A percentile compares a stretch with the other conserved stretches of the same genome.
These are phyloP conservation scores for Ceryle rudis DNA, from an alignment of 2,797 vertebrate genomes.

Conservation along the genomic window DNA sequence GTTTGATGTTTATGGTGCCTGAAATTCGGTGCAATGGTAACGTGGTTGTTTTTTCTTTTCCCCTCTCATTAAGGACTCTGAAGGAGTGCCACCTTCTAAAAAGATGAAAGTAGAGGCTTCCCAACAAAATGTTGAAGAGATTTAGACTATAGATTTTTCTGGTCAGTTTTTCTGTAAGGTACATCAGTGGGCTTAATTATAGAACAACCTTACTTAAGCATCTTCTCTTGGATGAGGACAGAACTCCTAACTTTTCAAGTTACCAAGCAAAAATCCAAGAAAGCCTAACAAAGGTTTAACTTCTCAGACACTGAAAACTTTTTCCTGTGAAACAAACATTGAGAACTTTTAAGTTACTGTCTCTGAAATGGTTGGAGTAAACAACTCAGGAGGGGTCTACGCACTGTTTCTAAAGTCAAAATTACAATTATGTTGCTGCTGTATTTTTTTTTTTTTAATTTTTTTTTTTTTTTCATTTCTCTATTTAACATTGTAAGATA, in stretches of 20 bases:
- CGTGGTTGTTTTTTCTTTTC: slow-evolving; percentile 39
- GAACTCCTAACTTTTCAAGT: slow-evolving; percentile 81
- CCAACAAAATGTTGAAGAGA: slow-evolving; percentile 91
- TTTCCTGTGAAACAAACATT: slow-evolving; percentile 81
- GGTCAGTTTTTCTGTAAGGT: slow-evolving; percentile 79
- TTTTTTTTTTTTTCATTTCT: slow-evolving; percentile 77
- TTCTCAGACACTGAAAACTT: slow-evolving; percentile 84
- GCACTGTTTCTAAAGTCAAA: slow-evolving; percentile 94
- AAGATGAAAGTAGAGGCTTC: slow-evolving; percentile 93
- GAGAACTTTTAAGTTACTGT: slow-evolving; percentile 80
- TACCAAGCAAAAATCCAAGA: slow-evolving; percentile 84
- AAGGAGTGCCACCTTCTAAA: slow-evolving; percentile 91
- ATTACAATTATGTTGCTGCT: slow-evolving; percentile 95
- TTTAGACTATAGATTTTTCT: slow-evolving; percentile 81
- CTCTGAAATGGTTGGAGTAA: slow-evolving; percentile 80
- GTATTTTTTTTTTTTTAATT: slow-evolving; percentile 72
- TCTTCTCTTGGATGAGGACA: slow-evolving; percentile 77
- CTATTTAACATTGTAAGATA: slow-evolving; percentile 86
- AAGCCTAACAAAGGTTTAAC: slow-evolving; percentile 75
- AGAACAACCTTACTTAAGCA: slow-evolving; percentile 74
- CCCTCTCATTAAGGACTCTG: slow-evolving; percentile 85
- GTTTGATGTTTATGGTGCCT: background rate
- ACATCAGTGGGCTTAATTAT: slow-evolving; percentile 79
- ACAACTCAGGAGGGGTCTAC: slow-evolving; percentile 91
- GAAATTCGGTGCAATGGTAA: slow-evolving; percentile 9